A percentile compares a stretch with the other conserved stretches of the same genome.
Evolutionary conservation across 2,888 invertebrate species (phyloP).

Genomic region (Caenorhabditis sp.): DNA sequence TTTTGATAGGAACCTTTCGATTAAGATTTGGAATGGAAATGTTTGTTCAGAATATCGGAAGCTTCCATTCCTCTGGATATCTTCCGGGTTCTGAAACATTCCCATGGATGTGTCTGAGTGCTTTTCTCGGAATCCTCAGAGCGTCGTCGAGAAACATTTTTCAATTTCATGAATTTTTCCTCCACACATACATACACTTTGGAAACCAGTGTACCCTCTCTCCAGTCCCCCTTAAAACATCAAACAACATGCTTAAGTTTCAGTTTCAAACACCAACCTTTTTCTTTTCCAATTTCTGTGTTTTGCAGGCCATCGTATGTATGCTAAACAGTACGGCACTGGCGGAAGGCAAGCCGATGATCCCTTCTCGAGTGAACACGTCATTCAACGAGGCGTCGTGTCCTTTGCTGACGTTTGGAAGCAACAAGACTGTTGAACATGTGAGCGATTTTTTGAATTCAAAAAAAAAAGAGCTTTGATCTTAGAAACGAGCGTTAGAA

Average conservation of each 20-base stretch:
- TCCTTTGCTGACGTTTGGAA: conserved; percentile 58
- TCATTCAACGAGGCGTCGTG: conserved; percentile 51
- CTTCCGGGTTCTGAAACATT: too few species aligned
- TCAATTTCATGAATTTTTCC: background rate
- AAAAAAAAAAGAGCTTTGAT: background rate
- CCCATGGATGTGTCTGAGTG: conserved; percentile 4
- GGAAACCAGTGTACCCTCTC: background rate
- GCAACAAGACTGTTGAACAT: conserved; percentile 53
- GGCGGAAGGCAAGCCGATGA: conserved; percentile 57
- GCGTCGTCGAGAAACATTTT: background rate
- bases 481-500: too few species aligned
- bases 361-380: conserved; percentile 35
- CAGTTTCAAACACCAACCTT: conserved; percentile 23
- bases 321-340: conserved; percentile 80
- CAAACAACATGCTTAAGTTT: conserved; percentile 17
- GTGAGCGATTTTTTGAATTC: conserved; percentile 21
- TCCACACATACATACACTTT: background rate
- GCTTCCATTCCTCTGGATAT: too few species aligned
- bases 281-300: background rate
- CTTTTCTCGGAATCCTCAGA: background rate
- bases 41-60: too few species aligned
- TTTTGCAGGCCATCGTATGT: conserved; percentile 78
- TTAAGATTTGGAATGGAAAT: too few species aligned
- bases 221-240: conserved; percentile 17
- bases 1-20: too few species aligned